Conservation (phyloP, 2,113 vertebrate genomes). For the Rhinoderma darwinii region DNA sequence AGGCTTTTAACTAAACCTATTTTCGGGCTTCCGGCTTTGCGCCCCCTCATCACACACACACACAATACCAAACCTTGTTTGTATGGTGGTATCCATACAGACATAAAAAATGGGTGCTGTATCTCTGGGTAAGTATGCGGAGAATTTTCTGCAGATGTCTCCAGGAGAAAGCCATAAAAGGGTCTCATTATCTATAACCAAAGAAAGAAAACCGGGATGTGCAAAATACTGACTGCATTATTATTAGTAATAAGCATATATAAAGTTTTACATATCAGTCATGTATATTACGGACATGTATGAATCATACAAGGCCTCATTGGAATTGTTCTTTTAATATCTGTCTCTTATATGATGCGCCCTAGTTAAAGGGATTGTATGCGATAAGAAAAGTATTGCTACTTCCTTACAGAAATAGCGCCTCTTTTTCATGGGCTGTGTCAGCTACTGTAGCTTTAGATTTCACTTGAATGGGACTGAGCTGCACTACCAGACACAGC, state of each 20-base stretch:
- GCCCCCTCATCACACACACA: background rate
- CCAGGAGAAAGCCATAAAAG: background rate
- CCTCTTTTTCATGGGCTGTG: too few relatives aligned
- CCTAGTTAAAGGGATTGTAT: too few relatives aligned
- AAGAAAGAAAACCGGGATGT: background rate
- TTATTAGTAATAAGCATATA: background rate
- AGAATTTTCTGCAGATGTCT: slow-evolving; percentile 26
- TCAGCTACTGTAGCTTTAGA: too few relatives aligned
- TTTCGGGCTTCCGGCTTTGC: slow-evolving; percentile 38
- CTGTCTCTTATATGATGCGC: background rate
- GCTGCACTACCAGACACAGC: too few relatives aligned
- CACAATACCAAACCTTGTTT: slow-evolving; percentile 5
- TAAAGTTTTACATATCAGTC: background rate
- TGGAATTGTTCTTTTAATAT: background rate
- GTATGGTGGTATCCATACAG: background rate
- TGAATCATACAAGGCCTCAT: background rate
- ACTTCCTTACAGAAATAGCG: too few relatives aligned
- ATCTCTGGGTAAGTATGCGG: slow-evolving; percentile 6
- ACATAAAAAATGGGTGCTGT: slow-evolving; percentile 1
- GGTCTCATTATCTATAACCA: slow-evolving; percentile 14
- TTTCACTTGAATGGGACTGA: too few relatives aligned
- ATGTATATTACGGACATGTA: too few relatives aligned
- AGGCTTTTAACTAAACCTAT: slow-evolving; percentile 48
- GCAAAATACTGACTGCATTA: background rate
- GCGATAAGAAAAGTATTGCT: too few relatives aligned